Conservation (phyloP, 2,888 invertebrate species). For the Polia nebulosa region DNA sequence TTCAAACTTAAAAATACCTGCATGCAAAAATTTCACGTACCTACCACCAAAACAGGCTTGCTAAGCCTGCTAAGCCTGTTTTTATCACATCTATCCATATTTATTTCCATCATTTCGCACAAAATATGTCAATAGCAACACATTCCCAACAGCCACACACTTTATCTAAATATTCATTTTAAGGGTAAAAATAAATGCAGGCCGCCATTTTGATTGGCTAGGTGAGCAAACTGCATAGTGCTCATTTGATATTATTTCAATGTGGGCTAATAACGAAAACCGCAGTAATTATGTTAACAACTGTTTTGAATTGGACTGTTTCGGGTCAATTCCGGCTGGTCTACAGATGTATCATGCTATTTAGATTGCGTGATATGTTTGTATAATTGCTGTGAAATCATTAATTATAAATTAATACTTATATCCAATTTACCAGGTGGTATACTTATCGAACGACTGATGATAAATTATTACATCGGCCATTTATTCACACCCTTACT, state of each 20-base stretch:
- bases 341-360: constrained; percentile 6
- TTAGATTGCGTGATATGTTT: constrained; percentile 25
- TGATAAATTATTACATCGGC: too few relatives aligned
- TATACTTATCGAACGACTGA: not conserved
- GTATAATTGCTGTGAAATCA: not conserved
- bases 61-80: too few relatives aligned
- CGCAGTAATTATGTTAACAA: constrained; percentile 49
- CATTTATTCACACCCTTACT: too few relatives aligned
- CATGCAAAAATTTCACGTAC: too few relatives aligned
- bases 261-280: constrained; percentile 43
- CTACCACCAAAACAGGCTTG: too few relatives aligned
- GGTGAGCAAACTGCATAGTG: constrained; percentile 32
- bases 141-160: not conserved
- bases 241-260: constrained; percentile 56
- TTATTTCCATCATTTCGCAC: too few relatives aligned
- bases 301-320: constrained; percentile 39
- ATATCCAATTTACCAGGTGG: not conserved
- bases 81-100: too few relatives aligned
- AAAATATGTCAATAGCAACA: not conserved
- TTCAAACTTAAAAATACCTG: too few relatives aligned
- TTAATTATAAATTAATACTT: not conserved
- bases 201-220: constrained; percentile 33
- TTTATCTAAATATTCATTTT: not conserved
- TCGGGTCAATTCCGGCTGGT: not conserved
- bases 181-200: constrained; percentile 15